Conservation (phyloP, 2,888 invertebrate genomes). For the Tetragonula carbonaria region DNA sequence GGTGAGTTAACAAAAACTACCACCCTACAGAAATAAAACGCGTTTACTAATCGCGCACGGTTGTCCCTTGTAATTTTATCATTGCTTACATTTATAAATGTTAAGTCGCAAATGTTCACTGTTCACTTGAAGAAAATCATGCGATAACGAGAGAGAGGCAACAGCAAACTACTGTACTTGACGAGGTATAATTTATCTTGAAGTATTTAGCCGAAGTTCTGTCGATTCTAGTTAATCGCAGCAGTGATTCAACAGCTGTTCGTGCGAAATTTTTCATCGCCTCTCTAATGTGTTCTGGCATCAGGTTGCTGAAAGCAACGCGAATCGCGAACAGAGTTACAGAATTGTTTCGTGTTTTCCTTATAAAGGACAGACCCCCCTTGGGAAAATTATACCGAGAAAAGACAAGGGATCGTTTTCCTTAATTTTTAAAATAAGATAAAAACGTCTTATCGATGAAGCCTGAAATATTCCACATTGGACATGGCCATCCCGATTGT, state of each 20-base stretch:
- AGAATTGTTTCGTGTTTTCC: background rate
- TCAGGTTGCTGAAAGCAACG: background rate
- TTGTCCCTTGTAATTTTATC: background rate
- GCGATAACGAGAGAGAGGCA: background rate
- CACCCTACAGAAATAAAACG: background rate
- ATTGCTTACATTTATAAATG: background rate
- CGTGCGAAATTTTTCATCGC: background rate
- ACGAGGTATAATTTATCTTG: background rate
- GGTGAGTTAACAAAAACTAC: constrained; percentile 17
- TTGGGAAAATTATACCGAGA: background rate
- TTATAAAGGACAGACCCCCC: background rate
- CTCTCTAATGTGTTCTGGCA: background rate
- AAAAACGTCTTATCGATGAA: background rate
- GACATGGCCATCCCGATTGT: background rate
- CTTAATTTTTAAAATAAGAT: background rate
- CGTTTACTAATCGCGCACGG: background rate
- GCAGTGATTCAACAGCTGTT: constrained; percentile 34
- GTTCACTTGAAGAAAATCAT: background rate
- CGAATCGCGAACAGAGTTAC: background rate
- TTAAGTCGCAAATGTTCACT: no score
- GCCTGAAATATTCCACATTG: background rate
- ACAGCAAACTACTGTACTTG: background rate
- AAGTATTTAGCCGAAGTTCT: background rate
- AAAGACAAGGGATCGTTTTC: background rate
- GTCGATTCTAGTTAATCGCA: constrained; percentile 7